Conservation (phyloP, 2,888 invertebrate genomes). For the Phengaris alcon region DNA sequence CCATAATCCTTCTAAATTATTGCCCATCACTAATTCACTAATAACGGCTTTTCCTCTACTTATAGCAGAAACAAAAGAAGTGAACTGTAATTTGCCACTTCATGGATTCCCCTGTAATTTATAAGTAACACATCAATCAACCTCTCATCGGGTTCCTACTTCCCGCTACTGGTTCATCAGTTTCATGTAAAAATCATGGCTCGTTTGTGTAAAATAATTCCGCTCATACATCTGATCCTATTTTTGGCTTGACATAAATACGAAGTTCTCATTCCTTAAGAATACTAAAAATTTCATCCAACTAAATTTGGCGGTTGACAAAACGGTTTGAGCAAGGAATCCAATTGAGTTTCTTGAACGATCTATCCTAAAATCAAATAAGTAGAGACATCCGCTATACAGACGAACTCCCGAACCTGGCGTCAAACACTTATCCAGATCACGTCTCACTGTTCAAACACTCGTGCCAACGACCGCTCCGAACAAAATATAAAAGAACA, state of each 20-base stretch:
- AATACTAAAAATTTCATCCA: no score
- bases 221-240: background rate
- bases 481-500: slow-evolving; percentile 37
- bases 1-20: background rate
- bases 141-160: slow-evolving; percentile 7
- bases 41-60: background rate
- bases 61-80: slow-evolving; percentile 1
- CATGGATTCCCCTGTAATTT: slow-evolving; percentile 20
- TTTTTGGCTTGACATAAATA: no score
- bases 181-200: background rate
- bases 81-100: slow-evolving; percentile 2
- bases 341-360: no score
- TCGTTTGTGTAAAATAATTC: background rate
- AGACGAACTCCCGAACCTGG: slow-evolving; percentile 7
- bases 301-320: no score
- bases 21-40: background rate
- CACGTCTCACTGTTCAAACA: slow-evolving; percentile 42
- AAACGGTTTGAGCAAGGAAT: no score
- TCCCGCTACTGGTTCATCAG: background rate
- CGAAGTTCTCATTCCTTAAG: no score
- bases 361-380: background rate
- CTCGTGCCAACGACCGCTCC: slow-evolving; percentile 42
- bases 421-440: slow-evolving; percentile 41
- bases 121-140: slow-evolving; percentile 10
- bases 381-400: background rate